Evolutionary conservation across 1,140 invertebrate species (phyloP).

Genomic region (Dryas iulia): DNA sequence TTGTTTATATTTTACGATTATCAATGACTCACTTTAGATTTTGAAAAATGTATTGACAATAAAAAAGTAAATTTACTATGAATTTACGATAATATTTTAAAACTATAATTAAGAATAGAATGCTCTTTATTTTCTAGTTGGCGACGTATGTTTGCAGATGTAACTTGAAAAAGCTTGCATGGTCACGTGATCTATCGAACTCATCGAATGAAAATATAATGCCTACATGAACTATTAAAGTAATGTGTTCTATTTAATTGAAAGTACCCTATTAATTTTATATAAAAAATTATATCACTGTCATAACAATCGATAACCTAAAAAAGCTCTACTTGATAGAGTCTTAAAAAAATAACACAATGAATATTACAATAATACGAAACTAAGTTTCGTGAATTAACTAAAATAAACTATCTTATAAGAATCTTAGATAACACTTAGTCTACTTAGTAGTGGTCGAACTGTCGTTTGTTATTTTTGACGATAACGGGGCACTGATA

Average conservation of each 20-base stretch:
- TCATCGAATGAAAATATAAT: too few species aligned
- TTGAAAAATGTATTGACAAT: not conserved
- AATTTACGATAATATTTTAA: too few species aligned
- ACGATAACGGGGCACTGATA: not conserved
- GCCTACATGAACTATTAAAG: too few species aligned
- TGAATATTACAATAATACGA: too few species aligned
- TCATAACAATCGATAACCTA: not conserved
- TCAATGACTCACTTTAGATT: not conserved
- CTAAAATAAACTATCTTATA: not conserved
- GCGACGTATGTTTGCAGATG: too few species aligned
- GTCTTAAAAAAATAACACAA: not conserved
- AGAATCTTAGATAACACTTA: not conserved
- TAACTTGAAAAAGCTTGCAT: too few species aligned
- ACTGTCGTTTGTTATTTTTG: not conserved
- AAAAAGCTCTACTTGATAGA: not conserved
- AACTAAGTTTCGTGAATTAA: not conserved
- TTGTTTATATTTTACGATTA: conserved; percentile 34
- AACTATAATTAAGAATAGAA: not conserved
- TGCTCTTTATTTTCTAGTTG: not conserved
- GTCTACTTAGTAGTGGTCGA: not conserved
- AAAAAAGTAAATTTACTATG: not conserved
- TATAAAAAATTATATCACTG: not conserved
- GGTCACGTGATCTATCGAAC: too few species aligned
- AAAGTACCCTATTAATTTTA: too few species aligned
- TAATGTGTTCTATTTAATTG: too few species aligned